Base-by-base conservation (phyloP, 1,140 invertebrate genomes). In the Homalodisca vitripennis region DNA sequence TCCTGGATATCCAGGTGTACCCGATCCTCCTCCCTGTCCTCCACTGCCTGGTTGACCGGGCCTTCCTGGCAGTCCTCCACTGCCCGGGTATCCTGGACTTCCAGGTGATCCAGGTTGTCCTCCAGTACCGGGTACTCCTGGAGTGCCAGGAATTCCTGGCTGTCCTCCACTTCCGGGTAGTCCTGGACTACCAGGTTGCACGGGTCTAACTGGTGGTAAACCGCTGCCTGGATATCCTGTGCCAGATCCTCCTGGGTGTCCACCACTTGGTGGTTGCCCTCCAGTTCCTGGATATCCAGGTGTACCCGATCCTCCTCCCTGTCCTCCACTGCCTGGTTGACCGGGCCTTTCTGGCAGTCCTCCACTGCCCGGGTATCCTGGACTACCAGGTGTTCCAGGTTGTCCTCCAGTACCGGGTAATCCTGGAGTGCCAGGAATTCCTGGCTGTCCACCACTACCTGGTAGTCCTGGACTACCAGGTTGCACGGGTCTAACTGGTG, bases 111-210 rank as follows among this genome's bases (percentile, higher is more conserved):
- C n/a, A n/a, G n/a, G n/a, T n/a, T n/a, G n/a, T n/a, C n/a, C n/a
- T n/a, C n/a, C n/a, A n/a, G n/a, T n/a, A n/a, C n/a, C n/a, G n/a
- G n/a, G n/a, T n/a, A n/a, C n/a, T n/a, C n/a, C n/a, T n/a, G n/a
- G n/a, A n/a, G n/a, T n/a, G 10, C 73, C 71, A n/a, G 75, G 71
- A 0, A 71, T 68, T 29, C 72, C 77, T 71, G 76, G 77, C 17
- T 55, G 13, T 24, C 75, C 74, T 75, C 75, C 77, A 51, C 73
- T 60, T 48, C 77, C 75, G 71, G 77, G 77, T 46, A 53, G 27
- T 53, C 74, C 75, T 71, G 75, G 73, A 24, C 57, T 2, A 62
- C 75, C 73, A 10, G 77, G 74, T 32, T 69, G 65, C n/a, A n/a
- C n/a, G n/a, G n/a, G n/a, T n/a, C n/a, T n/a, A n/a, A n/a, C n/a